phyloP scores from a whole-genome alignment of 2,888 invertebrate species.

The Drosophila nigricruria region DNA sequence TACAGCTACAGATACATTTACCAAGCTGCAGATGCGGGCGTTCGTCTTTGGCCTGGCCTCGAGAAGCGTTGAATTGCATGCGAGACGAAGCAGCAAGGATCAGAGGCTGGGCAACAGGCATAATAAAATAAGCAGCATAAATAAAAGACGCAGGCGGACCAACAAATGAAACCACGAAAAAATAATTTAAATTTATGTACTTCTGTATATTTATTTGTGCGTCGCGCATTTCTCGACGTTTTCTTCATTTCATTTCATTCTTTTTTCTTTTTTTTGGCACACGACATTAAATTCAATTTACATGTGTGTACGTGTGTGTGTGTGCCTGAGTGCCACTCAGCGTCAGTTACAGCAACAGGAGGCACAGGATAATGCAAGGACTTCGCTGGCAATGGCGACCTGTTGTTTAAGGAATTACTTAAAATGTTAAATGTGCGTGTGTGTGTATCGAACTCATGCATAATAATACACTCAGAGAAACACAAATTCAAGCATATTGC shows the following conservation, averaged over 20 bases:
- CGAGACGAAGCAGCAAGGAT: slow-evolving; percentile 33
- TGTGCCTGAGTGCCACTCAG: slow-evolving; percentile 65
- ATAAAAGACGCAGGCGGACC: slow-evolving; percentile 54
- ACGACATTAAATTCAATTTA: slow-evolving; percentile 79
- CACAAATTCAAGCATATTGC: not conserved
- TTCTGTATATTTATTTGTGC: slow-evolving; percentile 68
- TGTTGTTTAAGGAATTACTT: slow-evolving; percentile 71
- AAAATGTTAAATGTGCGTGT: slow-evolving; percentile 49
- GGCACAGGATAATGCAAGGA: slow-evolving; percentile 37
- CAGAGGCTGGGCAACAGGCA: slow-evolving; percentile 43
- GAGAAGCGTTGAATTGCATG: slow-evolving; percentile 33
- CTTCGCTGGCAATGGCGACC: slow-evolving; percentile 56
- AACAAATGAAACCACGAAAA: slow-evolving; percentile 71
- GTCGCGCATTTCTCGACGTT: slow-evolving; percentile 42
- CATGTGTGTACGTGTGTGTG: slow-evolving; percentile 44
- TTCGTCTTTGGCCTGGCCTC: slow-evolving; percentile 32
- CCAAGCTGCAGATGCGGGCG: slow-evolving; percentile 24
- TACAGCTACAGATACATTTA: slow-evolving; percentile 34
- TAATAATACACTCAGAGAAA: slow-evolving; percentile 32
- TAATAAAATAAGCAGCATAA: slow-evolving; percentile 73
- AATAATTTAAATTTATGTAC: slow-evolving; percentile 81
- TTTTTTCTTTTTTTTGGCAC: slow-evolving; percentile 29
- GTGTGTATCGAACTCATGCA: slow-evolving; percentile 13
- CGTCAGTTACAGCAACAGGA: slow-evolving; percentile 61
- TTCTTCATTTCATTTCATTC: slow-evolving; percentile 49